phyloP scores from a whole-genome alignment of 1,140 invertebrate genomes.

The Chironomus tepperi region DNA sequence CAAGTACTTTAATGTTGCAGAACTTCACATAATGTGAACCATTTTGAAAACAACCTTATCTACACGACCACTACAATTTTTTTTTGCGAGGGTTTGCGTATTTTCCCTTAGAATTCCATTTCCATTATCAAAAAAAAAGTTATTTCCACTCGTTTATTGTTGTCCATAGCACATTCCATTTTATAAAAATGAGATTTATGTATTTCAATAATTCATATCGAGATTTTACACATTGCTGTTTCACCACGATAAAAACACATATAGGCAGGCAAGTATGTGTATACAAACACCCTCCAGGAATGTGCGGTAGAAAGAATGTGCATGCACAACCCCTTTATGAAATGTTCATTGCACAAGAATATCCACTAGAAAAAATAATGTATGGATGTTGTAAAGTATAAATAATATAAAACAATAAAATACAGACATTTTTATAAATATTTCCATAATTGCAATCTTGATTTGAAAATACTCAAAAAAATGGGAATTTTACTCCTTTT shows the following conservation, averaged over 20 bases:
- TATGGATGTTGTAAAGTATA: not conserved
- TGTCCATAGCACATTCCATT: slow-evolving; percentile 1
- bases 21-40: too few relatives aligned
- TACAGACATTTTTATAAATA: slow-evolving; percentile 14
- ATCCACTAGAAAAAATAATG: not conserved
- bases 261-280: not conserved
- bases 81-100: too few relatives aligned
- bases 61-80: too few relatives aligned
- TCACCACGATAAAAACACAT: not conserved
- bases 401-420: slow-evolving; percentile 21
- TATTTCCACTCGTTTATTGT: not conserved
- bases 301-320: not conserved
- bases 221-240: slow-evolving; percentile 13
- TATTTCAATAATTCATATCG: slow-evolving; percentile 9
- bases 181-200: not conserved
- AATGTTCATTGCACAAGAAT: too few relatives aligned
- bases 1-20: too few relatives aligned
- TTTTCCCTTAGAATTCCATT: too few relatives aligned
- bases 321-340: not conserved
- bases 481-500: slow-evolving; percentile 16
- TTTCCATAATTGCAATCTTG: slow-evolving; percentile 21
- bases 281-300: slow-evolving; percentile 5
- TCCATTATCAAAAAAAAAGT: too few relatives aligned
- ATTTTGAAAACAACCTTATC: too few relatives aligned
- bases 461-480: not conserved